Conservation (phyloP, 1,140 invertebrate species). For the Akabosia matsudoensis region DNA sequence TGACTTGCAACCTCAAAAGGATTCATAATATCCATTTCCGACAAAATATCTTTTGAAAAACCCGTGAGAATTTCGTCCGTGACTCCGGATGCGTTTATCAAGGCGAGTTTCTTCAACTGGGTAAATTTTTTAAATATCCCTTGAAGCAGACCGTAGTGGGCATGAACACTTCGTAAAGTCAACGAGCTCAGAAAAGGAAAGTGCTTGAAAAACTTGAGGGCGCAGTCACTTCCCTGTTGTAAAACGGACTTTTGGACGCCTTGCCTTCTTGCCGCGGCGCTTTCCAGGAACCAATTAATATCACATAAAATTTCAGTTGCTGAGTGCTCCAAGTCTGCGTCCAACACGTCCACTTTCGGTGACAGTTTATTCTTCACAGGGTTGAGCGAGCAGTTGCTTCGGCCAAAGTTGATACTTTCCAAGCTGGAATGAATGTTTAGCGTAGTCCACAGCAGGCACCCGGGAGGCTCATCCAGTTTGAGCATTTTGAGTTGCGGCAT, state of each 20-base stretch:
- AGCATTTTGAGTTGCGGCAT: constrained; percentile 5
- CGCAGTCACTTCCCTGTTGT: background rate
- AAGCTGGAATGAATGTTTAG: background rate
- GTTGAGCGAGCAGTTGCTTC: background rate
- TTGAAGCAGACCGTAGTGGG: constrained; percentile 12
- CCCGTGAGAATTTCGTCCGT: constrained; percentile 16
- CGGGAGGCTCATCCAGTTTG: constrained; percentile 16
- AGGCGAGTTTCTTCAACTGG: background rate
- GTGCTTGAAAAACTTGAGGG: constrained; percentile 12
- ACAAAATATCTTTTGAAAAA: constrained; percentile 12
- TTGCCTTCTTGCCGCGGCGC: background rate
- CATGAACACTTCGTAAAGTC: constrained; percentile 15
- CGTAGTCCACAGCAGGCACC: background rate
- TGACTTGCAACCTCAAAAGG: background rate
- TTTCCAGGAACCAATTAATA: constrained; percentile 20
- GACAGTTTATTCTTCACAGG: background rate
- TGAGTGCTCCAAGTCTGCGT: constrained; percentile 13
- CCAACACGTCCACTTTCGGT: background rate
- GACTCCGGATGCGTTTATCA: constrained; percentile 6
- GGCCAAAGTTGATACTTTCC: background rate
- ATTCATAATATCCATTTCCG: constrained; percentile 22
- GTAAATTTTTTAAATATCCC: constrained; percentile 19
- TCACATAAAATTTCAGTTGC: constrained; percentile 20
- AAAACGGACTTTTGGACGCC: constrained; percentile 20
- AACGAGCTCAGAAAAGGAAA: background rate